Percentiles rank a stretch among this genome's conserved stretches.
These are phyloP conservation scores for Metopia argyrocephala DNA, from an alignment of 2,888 invertebrate species.

Conservation along the genomic window DNA sequence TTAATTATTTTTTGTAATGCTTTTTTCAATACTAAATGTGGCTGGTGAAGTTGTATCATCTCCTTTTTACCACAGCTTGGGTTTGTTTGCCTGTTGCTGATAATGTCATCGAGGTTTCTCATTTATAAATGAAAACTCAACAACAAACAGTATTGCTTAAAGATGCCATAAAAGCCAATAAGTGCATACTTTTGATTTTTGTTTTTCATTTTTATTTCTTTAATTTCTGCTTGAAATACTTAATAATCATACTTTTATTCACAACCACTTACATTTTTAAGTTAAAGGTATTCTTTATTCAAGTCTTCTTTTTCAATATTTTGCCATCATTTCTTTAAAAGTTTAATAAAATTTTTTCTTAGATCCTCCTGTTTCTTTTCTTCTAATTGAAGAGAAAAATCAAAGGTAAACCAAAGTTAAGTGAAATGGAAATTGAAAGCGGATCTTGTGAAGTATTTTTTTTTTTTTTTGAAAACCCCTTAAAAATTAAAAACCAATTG, in stretches of 20 bases:
- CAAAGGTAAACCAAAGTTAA: not conserved
- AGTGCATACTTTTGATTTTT: slow-evolving; percentile 22
- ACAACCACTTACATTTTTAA: slow-evolving; percentile 52
- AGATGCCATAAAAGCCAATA: slow-evolving; percentile 60
- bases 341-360: too few relatives aligned
- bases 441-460: not conserved
- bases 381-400: not conserved
- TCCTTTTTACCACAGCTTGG: not conserved
- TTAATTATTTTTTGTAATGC: too few relatives aligned
- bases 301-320: slow-evolving; percentile 16
- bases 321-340: too few relatives aligned
- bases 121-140: slow-evolving; percentile 49
- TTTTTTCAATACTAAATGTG: not conserved
- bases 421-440: not conserved
- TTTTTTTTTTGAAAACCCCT: not conserved
- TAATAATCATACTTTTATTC: slow-evolving; percentile 56
- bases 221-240: slow-evolving; percentile 37
- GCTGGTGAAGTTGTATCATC: slow-evolving; percentile 25
- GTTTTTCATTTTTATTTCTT: not conserved
- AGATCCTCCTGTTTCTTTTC: too few relatives aligned
- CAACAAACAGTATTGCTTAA: slow-evolving; percentile 47
- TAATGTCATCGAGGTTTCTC: slow-evolving; percentile 59
- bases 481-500: slow-evolving; percentile 4
- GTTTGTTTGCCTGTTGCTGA: slow-evolving; percentile 23
- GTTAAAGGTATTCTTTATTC: slow-evolving; percentile 8